Evolutionary conservation across 2,113 vertebrate genomes (phyloP), one percentile per base, ranked within the genome.

Genomic region (Rhinopomastus cyanomelas): DNA sequence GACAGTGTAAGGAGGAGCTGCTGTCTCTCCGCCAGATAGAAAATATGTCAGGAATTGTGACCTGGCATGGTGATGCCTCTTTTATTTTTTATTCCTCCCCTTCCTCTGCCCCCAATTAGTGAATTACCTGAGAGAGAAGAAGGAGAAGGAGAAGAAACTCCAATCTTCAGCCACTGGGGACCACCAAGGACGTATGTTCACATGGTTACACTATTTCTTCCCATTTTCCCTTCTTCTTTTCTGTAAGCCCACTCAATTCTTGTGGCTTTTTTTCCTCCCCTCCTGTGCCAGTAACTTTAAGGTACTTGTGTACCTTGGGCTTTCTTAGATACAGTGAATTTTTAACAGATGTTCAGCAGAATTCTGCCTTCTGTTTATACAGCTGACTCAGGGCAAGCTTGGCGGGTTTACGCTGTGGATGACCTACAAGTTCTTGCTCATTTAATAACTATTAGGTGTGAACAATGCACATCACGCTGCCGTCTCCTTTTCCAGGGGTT

Each of bases 81-180:
- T 51, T 25, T 56, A 30, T 46, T 23, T 94, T 78, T 96, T 42
- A 62, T 95, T 88, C n/a, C 15, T 86, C 27, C 17, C 29, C 5
- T 84, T 30, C 9, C 44, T 86, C 22, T 92, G 53, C 55, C 88
- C 53, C 66, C 55, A 81, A 90, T 96, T 96, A 99, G 99, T 87
- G 97, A 98, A 49, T 96, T 99, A 64, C 99, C 99, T 2, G 98
- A 99, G 91, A 97, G 99, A 94, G 99, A 99, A 96, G 98, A 98
- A 84, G 99, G 99, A 49, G 99, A 99, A 97, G 99, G 99, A 74
- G 98, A 99, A 96, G 99, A 99, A 95, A 99, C 99, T 1, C 99
- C 99, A 15, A 97, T 97, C 86, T 98, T 98, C 95, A 99, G 99
- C 94, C 99, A 99, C 95, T 99, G 99, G 99, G 99, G 98, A 67